phyloP scores from a whole-genome alignment of 2,888 invertebrate genomes.

The Mythimna albipuncta region DNA sequence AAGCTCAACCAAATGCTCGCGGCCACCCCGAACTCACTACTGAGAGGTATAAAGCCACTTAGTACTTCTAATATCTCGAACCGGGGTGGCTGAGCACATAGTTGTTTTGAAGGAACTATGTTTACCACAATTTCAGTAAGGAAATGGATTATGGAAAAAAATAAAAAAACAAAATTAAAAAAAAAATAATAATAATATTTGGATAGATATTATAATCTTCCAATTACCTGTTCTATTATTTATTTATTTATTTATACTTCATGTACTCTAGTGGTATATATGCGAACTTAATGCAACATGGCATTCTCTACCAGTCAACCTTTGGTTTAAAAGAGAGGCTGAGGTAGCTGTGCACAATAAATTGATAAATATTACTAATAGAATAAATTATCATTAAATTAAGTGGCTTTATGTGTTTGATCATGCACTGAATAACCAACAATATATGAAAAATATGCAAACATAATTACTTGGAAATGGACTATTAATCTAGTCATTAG shows the following conservation, averaged over 20 bases:
- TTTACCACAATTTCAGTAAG: constrained; percentile 48
- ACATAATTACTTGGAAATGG: constrained; percentile 21
- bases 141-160: constrained; percentile 38
- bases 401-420: neutral
- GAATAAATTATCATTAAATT: too few species aligned
- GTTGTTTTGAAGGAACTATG: constrained; percentile 44
- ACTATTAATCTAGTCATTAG: constrained; percentile 19
- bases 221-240: neutral
- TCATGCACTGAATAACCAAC: neutral
- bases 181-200: neutral
- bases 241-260: too few species aligned
- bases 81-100: constrained; percentile 50
- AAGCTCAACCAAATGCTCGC: constrained; percentile 57
- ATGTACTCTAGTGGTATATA: too few species aligned
- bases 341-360: too few species aligned
- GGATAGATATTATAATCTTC: neutral
- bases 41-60: constrained; percentile 62
- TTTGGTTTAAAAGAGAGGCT: too few species aligned
- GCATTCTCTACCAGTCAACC: too few species aligned
- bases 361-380: too few species aligned
- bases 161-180: neutral
- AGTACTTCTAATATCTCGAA: constrained; percentile 62
- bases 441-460: constrained; percentile 2
- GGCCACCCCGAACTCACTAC: constrained; percentile 44
- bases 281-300: too few species aligned